Conservation (phyloP, 2,113 vertebrate species). For the Scomber japonicus region DNA sequence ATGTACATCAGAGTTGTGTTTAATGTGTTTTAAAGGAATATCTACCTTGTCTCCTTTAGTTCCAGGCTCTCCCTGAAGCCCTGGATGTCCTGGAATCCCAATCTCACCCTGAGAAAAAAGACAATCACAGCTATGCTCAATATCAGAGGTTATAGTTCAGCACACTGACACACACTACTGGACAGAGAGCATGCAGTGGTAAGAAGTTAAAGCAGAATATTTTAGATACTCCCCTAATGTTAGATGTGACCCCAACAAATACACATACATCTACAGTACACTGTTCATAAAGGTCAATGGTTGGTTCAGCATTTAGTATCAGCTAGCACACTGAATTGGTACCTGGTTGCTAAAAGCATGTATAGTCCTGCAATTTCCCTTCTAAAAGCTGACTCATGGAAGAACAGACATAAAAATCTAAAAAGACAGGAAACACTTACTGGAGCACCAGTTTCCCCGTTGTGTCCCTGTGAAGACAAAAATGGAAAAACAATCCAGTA, state of each 20-base stretch:
- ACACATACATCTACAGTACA: background rate
- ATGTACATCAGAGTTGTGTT: too few species aligned
- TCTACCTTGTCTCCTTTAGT: constrained; percentile 87
- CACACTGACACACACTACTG: background rate
- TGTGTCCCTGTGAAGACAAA: constrained; percentile 77
- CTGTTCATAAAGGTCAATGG: background rate
- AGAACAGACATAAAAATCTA: constrained; percentile 10
- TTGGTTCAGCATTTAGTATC: background rate
- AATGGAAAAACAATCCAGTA: constrained; percentile 27
- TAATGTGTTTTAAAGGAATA: background rate
- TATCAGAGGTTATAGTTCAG: background rate
- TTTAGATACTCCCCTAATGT: too few species aligned
- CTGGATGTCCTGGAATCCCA: constrained; percentile 83
- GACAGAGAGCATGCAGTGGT: background rate
- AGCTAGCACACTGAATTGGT: background rate
- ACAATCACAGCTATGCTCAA: constrained; percentile 1
- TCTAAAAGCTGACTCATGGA: background rate
- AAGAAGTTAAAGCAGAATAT: background rate
- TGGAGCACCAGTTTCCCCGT: constrained; percentile 79
- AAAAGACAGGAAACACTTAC: constrained; percentile 59
- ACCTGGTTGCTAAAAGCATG: background rate
- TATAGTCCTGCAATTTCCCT: background rate
- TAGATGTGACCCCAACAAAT: background rate
- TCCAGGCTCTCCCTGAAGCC: constrained; percentile 83
- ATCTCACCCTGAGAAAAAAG: constrained; percentile 80